Evolutionary conservation across 2,797 vertebrate genomes (phyloP), one percentile per base, ranked within the genome.

Genomic region (Enteromius mattozi): DNA sequence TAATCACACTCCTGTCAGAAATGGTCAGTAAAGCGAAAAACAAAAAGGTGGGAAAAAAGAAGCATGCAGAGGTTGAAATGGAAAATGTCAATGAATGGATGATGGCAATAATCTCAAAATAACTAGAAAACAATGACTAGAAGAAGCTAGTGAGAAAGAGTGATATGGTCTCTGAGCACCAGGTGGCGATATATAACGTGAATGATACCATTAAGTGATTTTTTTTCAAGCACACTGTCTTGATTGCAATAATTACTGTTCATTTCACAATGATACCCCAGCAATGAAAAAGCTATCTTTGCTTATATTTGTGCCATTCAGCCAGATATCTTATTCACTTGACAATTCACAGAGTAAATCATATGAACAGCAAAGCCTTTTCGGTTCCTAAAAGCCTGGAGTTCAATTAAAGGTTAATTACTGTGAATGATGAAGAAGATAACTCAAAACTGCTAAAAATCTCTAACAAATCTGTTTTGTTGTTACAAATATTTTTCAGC

Each of bases 1-100:
- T 56, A 68, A 65, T 40, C 78, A 37, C 27, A 63, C 2, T 71
- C 65, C 33, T 81, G 72, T 91, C 88, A 45, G 87, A 89, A 84
- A 84, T 84, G 78, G 33, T 70, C 83, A 86, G 78, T 72, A 16
- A 42, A 6, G 77, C 85, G 80, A n/a, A 56, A 49, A 81, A 91
- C 84, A 86, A 54, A 68, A 78, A 33, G 56, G 71, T 71, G 70
- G 72, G 19, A 54, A 30, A 77, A 85, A 86, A 51, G 51, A 83
- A 89, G 63, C 76, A 84, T 80, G 70, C 54, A 54, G 27, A 3
- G 42, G 84, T 74, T 85, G 82, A 71, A 88, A 77, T 72, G 85
- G 78, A 86, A 89, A 76, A 80, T 45, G 74, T 16, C 30, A 37
- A 3, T 40, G 30, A 85, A 85, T 12, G 33, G 13, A 37, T 33